Evolutionary conservation across 2,113 vertebrate species (phyloP).

Genomic region (Lycaon pictus): DNA sequence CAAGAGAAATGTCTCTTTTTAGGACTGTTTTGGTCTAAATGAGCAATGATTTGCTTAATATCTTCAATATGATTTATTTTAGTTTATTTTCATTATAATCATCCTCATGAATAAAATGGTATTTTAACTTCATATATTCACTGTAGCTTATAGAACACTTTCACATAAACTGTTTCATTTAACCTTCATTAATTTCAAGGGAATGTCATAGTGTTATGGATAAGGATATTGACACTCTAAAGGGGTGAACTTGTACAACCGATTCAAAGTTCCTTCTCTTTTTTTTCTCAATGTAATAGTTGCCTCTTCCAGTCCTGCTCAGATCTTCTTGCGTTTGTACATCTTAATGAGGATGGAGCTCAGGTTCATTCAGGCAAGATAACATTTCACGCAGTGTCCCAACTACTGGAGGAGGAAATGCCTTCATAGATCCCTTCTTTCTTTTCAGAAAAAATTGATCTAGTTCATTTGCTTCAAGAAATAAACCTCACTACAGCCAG

Average conservation of each 20-base stretch:
- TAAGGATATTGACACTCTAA: not conserved
- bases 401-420: not conserved
- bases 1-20: conserved; percentile 55
- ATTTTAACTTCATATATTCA: not conserved
- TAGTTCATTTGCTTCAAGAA: conserved; percentile 15
- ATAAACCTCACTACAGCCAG: not conserved
- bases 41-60: conserved; percentile 37
- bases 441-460: conserved; percentile 26
- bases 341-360: conserved; percentile 25
- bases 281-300: not conserved
- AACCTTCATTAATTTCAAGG: not conserved
- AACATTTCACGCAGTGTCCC: not conserved
- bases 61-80: conserved; percentile 21
- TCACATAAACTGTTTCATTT: conserved; percentile 33
- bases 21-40: conserved; percentile 31
- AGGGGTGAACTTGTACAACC: not conserved
- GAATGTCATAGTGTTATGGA: not conserved
- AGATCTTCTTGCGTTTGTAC: not conserved
- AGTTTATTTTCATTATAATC: conserved; percentile 25
- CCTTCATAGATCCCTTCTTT: conserved; percentile 16
- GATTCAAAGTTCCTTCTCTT: not conserved
- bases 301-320: not conserved
- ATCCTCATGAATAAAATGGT: not conserved
- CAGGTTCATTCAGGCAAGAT: not conserved
- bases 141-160: conserved; percentile 14